Evolutionary conservation across 1,140 invertebrate genomes (phyloP), one percentile per base, ranked within the genome.

Genomic region (Elymnias hypermnestra): DNA sequence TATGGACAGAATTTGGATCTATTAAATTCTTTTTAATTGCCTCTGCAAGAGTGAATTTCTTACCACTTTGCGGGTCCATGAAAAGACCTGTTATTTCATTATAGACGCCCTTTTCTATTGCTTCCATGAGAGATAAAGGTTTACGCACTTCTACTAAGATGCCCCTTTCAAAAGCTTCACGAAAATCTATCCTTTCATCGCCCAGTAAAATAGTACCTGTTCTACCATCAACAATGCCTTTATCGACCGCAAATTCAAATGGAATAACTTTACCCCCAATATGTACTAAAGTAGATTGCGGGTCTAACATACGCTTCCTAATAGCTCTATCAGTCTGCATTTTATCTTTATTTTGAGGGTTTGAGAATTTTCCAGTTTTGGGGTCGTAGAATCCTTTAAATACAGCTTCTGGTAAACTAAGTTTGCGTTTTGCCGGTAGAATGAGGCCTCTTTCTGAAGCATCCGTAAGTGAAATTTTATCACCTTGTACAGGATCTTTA

Each of bases 161-260:
- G n/a, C 95, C 95, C 57, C 90, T 87, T 72, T 96, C 94, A 63
- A 96, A 92, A 2, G 95, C 96, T 87, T 96, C 93, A 28, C 92
- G 90, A 57, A 97, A 94, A 81, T 95, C 92, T 28, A 96, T 85
- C n/a, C 89, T 88, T 63, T 91, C 88, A 45, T 89, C 86, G 1
- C 88, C 88, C 53, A 91, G 86, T 19, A 87, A 75, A 12, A 93
- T 90, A 3, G 90, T 89, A 15, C 95, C 95, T 28, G 90, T 89
- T 53, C 91, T 90, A 3, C 91, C 88, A 76, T 97, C 92, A 21
- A 97, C 89, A 22, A 96, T 89, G 28, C 91, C 91, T 50, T 91
- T 91, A 57, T 92, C 89, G 5, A 96, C 91, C 36, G 95, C 95
- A 66, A 94, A 90, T 61, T 92, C 91, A 70, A 97, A 95, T 6